Base-by-base conservation (phyloP, 2,797 vertebrate genomes). In the Petrocephalus schoutedeni region DNA sequence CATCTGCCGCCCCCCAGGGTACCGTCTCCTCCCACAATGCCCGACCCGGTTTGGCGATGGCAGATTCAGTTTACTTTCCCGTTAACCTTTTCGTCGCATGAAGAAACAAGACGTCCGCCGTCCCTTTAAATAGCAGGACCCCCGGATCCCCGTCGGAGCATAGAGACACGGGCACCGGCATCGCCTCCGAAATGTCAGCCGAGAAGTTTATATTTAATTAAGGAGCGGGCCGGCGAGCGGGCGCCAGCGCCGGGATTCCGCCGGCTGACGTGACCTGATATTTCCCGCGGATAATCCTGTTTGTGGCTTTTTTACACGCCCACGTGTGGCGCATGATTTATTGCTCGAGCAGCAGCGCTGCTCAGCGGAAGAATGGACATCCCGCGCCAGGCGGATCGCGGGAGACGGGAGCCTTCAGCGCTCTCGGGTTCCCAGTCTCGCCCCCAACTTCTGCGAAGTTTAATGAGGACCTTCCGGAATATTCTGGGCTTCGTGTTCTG, bases 121-220 rank as follows among this genome's bases (percentile, higher is more conserved):
- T 85, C 41, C 56, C 58, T n/a, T 84, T 71, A 53, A 74, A 87
- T 51, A 41, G 53, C 41, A 49, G 59, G 74, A 56, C 59, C 86
- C 56, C 67, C 64, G 45, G 59, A 67, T 36, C 56, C 89, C 82
- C 23, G 56, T 16, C 8, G 9, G 74, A 36, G 54, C 53, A 28
- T 3, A 82, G 80, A 74, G 12, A 80, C 74, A n/a, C 53, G 12
- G 64, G n/a, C 21, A 14, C 12, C 0, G 53, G 82, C 23, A 59
- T 71, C 87, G 53, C 8, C 86, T 87, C 85, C 28, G 58, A 88
- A 89, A 87, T 56, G 71, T 86, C 87, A 89, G 85, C 86, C 74
- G n/a, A 86, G 45, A 89, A 86, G 86, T 64, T 90, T 86, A 91
- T 89, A 89, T 90, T 89, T 89, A 91, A 90, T 93, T 91, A 87